phyloP scores from a whole-genome alignment of 1,140 invertebrate species.

The Achroia grisella region DNA sequence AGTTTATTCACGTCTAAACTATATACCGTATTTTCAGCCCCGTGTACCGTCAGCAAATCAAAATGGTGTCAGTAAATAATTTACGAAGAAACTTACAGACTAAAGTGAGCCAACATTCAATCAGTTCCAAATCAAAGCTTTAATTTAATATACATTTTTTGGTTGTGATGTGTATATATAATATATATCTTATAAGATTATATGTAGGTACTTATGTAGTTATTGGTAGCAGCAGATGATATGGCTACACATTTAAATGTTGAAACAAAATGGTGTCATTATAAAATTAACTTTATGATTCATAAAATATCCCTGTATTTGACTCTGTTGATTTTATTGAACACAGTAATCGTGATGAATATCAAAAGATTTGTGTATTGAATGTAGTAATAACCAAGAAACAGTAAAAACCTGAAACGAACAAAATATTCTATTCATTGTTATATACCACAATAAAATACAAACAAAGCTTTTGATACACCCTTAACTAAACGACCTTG shows the following conservation, averaged over 20 bases:
- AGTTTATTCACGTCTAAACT: conserved; percentile 13
- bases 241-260: not conserved
- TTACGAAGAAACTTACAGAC: conserved; percentile 25
- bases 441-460: conserved; percentile 2
- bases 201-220: not conserved
- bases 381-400: conserved; percentile 1
- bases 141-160: conserved; percentile 33
- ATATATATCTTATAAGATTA: conserved; percentile 10
- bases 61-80: conserved; percentile 11
- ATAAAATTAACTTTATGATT: conserved; percentile 35
- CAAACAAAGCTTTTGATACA: conserved; percentile 43
- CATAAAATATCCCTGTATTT: conserved; percentile 71
- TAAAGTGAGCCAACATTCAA: conserved; percentile 47
- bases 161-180: conserved; percentile 29
- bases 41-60: conserved; percentile 49
- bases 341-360: conserved; percentile 49
- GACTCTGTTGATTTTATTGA: conserved; percentile 68
- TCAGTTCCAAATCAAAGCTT: conserved; percentile 71
- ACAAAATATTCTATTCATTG: not conserved
- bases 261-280: conserved; percentile 6
- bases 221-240: too few relatives aligned
- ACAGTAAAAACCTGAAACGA: not conserved
- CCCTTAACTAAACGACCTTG: conserved; percentile 46
- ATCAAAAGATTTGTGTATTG: conserved; percentile 37
- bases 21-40: conserved; percentile 11